A percentile compares a stretch with the other conserved stretches of the same genome.
Conservation (phyloP, 1,140 invertebrate species). For the Hylyphantes graminicola region DNA sequence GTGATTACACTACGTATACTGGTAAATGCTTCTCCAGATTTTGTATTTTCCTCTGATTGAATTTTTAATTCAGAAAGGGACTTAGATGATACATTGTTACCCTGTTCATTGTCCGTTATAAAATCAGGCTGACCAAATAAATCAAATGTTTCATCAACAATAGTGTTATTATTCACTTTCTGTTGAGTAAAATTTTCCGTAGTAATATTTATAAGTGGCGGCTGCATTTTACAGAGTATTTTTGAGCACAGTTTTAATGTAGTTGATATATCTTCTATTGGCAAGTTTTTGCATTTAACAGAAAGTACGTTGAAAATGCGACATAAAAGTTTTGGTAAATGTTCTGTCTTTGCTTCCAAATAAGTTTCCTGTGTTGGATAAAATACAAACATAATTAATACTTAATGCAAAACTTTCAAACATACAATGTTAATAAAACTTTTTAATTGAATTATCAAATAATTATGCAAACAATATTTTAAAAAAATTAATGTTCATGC, state of each 20-base stretch:
- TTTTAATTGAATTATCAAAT: too few relatives aligned
- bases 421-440: too few relatives aligned
- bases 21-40: neutral
- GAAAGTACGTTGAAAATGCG: slow-evolving; percentile 74
- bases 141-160: neutral
- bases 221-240: slow-evolving; percentile 82
- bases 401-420: too few relatives aligned
- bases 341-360: slow-evolving; percentile 82
- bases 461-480: too few relatives aligned
- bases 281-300: slow-evolving; percentile 72
- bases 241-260: slow-evolving; percentile 79
- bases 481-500: too few relatives aligned
- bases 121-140: neutral
- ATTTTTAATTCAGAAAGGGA: neutral
- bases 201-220: slow-evolving; percentile 64
- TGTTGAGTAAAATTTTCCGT: neutral
- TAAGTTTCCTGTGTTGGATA: slow-evolving; percentile 74
- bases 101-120: too few relatives aligned
- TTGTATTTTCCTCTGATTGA: neutral
- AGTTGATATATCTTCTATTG: slow-evolving; percentile 74
- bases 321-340: slow-evolving; percentile 79
- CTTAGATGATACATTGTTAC: too few relatives aligned
- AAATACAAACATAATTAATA: slow-evolving; percentile 38
- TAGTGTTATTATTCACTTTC: too few relatives aligned
- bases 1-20: slow-evolving; percentile 65